phyloP scores from a whole-genome alignment of 2,797 vertebrate genomes.

The Eupleurogrammus muticus region DNA sequence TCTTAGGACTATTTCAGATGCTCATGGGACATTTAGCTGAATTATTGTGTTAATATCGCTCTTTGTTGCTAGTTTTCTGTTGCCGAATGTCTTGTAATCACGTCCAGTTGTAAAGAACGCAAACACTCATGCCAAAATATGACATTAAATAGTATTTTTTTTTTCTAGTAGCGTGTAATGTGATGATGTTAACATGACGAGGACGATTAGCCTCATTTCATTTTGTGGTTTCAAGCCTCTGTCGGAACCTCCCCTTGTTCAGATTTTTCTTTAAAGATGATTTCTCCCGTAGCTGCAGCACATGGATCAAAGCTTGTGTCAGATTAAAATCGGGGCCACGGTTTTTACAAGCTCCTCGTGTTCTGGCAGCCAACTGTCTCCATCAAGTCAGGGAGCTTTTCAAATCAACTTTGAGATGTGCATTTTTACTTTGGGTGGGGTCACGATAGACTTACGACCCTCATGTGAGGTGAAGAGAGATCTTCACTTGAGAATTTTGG shows the following conservation, averaged over 20 bases:
- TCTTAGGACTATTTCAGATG: background rate
- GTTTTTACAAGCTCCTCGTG: background rate
- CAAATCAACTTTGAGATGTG: background rate
- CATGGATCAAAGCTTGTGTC: slow-evolving; percentile 41
- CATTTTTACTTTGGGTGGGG: too few relatives aligned
- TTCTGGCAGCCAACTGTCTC: background rate
- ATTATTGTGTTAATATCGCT: slow-evolving; percentile 3
- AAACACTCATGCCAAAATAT: slow-evolving; percentile 1
- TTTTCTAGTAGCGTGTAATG: background rate
- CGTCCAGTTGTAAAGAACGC: background rate
- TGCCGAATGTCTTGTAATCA: background rate
- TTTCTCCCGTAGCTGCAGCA: slow-evolving; percentile 27
- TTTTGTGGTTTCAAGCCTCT: background rate
- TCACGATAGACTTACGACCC: too few relatives aligned
- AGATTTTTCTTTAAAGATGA: slow-evolving; percentile 33
- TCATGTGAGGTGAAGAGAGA: background rate
- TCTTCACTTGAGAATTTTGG: background rate
- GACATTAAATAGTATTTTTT: background rate
- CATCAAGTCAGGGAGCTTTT: background rate
- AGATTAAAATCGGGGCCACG: slow-evolving; percentile 37
- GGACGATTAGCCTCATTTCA: slow-evolving; percentile 29
- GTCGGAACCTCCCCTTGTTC: slow-evolving; percentile 20
- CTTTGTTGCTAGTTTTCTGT: background rate
- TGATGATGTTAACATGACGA: slow-evolving; percentile 21
- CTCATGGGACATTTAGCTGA: background rate